Percentiles rank a stretch among this genome's conserved stretches.
These are phyloP conservation scores for Pollenia angustigena DNA, from an alignment of 2,888 invertebrate species.

Conservation along the genomic window DNA sequence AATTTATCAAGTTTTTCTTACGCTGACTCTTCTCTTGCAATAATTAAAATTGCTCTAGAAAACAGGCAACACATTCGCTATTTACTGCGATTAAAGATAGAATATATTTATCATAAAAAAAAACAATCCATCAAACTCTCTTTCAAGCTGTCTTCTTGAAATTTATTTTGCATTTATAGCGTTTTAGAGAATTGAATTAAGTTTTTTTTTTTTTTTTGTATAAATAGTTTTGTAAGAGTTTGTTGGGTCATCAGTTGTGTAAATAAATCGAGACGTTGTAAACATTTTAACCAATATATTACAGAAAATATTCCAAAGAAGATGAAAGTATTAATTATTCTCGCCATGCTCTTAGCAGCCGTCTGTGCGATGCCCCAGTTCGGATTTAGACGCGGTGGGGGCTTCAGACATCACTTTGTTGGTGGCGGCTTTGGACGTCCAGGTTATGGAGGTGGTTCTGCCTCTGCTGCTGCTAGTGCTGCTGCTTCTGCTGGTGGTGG, in stretches of 20 bases:
- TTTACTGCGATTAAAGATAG: not conserved
- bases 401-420: slow-evolving; percentile 44
- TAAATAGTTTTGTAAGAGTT: slow-evolving; percentile 63
- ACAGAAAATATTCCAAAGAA: slow-evolving; percentile 33
- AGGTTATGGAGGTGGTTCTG: not conserved
- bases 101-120: not conserved
- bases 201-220: slow-evolving; percentile 29
- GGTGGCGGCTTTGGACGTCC: not conserved
- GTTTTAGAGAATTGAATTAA: not conserved
- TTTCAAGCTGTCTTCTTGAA: not conserved
- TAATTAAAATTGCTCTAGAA: no score
- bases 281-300: not conserved
- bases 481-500: not conserved
- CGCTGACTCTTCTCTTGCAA: no score
- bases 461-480: no score
- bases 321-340: slow-evolving; percentile 79
- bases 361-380: slow-evolving; percentile 78
- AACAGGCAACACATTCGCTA: no score
- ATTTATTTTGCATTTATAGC: not conserved
- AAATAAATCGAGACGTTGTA: slow-evolving; percentile 13
- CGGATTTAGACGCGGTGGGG: slow-evolving; percentile 51
- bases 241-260: slow-evolving; percentile 49
- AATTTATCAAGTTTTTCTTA: no score
- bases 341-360: slow-evolving; percentile 78
- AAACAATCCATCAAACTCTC: slow-evolving; percentile 6